A percentile compares a stretch with the other conserved stretches of the same genome.
Conservation (phyloP, 1,140 invertebrate species). For the Pogonomyrmex californicus region DNA sequence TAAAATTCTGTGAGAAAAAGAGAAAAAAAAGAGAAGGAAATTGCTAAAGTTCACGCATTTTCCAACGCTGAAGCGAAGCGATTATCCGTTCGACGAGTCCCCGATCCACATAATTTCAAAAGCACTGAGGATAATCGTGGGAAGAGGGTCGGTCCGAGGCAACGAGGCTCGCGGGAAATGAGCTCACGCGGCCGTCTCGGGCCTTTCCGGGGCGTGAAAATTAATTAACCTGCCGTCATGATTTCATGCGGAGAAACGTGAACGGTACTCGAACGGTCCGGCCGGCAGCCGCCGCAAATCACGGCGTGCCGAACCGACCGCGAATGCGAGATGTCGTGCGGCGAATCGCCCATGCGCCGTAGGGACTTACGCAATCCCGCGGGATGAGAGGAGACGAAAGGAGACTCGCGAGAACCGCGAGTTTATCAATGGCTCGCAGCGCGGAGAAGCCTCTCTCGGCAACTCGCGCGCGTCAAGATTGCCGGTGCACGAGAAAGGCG, state of each 20-base stretch:
- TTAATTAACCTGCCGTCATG: constrained; percentile 50
- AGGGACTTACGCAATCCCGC: constrained; percentile 19
- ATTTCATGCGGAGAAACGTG: constrained; percentile 9
- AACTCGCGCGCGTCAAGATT: constrained; percentile 20
- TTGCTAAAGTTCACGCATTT: not conserved
- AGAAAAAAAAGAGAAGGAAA: constrained; percentile 5
- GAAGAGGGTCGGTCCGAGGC: not conserved
- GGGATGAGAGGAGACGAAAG: constrained; percentile 24
- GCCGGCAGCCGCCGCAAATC: not conserved
- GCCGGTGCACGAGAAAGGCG: constrained; percentile 33
- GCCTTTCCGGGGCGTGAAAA: constrained; percentile 38
- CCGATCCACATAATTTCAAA: not conserved
- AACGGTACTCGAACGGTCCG: not conserved
- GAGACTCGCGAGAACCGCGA: not conserved
- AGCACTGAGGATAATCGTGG: not conserved
- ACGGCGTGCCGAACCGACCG: not conserved
- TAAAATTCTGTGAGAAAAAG: not conserved
- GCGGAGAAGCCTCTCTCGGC: not conserved
- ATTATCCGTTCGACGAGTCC: not conserved
- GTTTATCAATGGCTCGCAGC: constrained; percentile 55
- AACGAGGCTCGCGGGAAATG: constrained; percentile 6
- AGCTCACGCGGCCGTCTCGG: constrained; percentile 42
- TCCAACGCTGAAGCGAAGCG: not conserved
- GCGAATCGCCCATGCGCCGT: constrained; percentile 3
- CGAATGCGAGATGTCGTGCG: not conserved